phyloP scores from a whole-genome alignment of 2,113 vertebrate genomes.

The Cacatua alba region DNA sequence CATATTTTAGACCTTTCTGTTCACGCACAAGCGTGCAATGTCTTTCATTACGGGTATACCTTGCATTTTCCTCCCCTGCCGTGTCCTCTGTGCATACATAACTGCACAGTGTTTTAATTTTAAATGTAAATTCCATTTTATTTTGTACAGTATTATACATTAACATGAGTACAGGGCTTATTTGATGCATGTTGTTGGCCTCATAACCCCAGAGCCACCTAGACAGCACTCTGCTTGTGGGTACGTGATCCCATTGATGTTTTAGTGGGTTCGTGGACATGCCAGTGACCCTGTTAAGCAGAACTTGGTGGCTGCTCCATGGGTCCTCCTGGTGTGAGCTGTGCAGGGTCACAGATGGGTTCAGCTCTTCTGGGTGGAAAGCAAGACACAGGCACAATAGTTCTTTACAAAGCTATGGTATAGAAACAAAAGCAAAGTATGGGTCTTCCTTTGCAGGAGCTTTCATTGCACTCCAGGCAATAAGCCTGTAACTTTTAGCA shows the following conservation, averaged over 20 bases:
- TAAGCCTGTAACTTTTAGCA: conserved; percentile 69
- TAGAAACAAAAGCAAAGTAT: background rate
- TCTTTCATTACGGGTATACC: background rate
- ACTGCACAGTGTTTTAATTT: background rate
- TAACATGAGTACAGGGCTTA: background rate
- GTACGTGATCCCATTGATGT: accelerated
- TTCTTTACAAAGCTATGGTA: accelerated
- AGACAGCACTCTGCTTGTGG: background rate
- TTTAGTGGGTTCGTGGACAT: accelerated
- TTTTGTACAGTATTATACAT: background rate
- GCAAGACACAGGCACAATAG: background rate
- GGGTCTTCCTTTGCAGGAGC: background rate
- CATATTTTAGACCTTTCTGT: background rate
- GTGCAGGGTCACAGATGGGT: background rate
- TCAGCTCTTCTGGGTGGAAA: accelerated
- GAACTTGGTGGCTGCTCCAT: background rate
- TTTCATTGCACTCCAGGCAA: conserved; percentile 29
- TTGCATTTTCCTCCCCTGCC: background rate
- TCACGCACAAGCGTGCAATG: background rate
- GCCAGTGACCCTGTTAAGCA: background rate
- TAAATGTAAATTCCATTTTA: background rate
- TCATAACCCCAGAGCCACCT: background rate
- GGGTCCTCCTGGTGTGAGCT: background rate
- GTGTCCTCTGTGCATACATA: background rate
- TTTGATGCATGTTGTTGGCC: background rate